Conservation (phyloP, 2,113 vertebrate genomes). For the Candoia aspera region DNA sequence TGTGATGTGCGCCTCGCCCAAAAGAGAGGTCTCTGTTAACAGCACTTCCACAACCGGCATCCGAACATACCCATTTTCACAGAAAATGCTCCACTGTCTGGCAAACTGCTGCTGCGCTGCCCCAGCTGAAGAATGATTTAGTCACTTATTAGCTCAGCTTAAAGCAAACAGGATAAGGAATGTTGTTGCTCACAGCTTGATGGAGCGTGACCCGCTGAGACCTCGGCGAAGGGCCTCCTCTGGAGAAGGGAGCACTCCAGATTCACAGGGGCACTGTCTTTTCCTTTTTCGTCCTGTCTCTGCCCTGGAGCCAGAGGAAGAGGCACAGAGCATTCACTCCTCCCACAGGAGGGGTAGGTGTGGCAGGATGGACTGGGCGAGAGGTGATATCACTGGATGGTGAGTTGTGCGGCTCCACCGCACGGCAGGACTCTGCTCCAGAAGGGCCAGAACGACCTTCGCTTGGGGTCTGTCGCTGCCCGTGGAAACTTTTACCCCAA, state of each 20-base stretch:
- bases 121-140: not conserved
- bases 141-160: not conserved
- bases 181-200: not conserved
- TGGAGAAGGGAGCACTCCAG: not conserved
- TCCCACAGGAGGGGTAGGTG: no score
- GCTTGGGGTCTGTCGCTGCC: rapidly evolving
- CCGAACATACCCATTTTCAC: not conserved
- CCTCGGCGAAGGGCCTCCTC: not conserved
- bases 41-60: not conserved
- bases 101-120: not conserved
- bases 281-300: no score
- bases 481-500: slow-evolving; percentile 35
- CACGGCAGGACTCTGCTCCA: slow-evolving; percentile 26
- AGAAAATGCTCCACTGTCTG: no score
- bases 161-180: not conserved
- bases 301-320: no score
- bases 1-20: no score
- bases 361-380: not conserved
- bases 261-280: not conserved
- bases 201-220: not conserved
- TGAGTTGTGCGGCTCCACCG: not conserved
- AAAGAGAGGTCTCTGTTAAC: no score
- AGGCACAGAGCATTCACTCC: no score
- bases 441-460: not conserved
- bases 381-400: not conserved